Conservation (phyloP, 2,888 invertebrate genomes). For the Orthosia gracilis region DNA sequence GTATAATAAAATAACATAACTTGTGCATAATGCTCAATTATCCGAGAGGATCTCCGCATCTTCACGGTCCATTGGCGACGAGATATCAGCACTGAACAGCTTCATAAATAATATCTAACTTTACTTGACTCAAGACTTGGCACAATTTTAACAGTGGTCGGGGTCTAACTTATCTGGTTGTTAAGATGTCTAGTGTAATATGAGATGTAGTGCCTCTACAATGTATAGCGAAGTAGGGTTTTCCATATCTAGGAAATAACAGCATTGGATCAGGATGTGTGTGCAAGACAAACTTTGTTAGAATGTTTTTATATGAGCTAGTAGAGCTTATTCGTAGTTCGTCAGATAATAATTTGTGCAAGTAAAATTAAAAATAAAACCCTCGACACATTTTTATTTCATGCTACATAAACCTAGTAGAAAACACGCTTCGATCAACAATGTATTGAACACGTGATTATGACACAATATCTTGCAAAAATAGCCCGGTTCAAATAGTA, state of each 20-base stretch:
- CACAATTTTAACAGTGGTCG: neutral
- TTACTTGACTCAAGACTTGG: neutral
- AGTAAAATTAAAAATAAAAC: too few relatives aligned
- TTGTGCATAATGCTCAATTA: constrained; percentile 36
- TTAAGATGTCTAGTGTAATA: neutral
- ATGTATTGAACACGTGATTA: too few relatives aligned
- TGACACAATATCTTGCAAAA: too few relatives aligned
- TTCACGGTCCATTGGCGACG: constrained; percentile 36
- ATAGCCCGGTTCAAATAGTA: too few relatives aligned
- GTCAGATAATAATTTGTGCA: too few relatives aligned
- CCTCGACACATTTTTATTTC: too few relatives aligned
- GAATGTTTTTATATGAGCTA: neutral
- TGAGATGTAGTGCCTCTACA: constrained; percentile 9
- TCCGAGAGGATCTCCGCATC: constrained; percentile 37
- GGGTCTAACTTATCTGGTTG: constrained; percentile 4
- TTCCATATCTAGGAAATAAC: constrained; percentile 7
- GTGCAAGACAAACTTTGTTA: neutral
- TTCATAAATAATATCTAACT: constrained; percentile 18
- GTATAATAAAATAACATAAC: constrained; percentile 47
- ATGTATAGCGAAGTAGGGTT: neutral
- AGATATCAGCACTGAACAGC: constrained; percentile 22
- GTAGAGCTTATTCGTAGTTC: neutral
- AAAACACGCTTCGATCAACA: too few relatives aligned
- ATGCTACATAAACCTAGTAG: too few relatives aligned
- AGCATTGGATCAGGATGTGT: neutral